Percentiles rank a stretch among this genome's conserved stretches.
Evolutionary conservation across 1,140 invertebrate species (phyloP).

Genomic region (Habropoda laboriosa): DNA sequence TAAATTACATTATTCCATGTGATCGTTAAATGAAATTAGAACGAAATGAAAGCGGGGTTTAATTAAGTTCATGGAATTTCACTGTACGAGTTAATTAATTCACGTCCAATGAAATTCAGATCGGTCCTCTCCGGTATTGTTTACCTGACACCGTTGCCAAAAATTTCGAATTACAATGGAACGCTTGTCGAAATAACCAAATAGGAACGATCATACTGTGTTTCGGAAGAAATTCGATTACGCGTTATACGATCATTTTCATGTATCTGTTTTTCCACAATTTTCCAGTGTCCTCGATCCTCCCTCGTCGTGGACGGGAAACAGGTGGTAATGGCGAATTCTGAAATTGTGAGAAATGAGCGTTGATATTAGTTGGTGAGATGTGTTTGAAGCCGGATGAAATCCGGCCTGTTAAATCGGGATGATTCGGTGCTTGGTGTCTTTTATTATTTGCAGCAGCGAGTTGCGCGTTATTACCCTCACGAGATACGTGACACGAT

Average conservation of each 20-base stretch:
- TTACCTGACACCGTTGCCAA: not conserved
- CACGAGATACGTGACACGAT: constrained; percentile 20
- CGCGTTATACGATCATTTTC: too few species aligned
- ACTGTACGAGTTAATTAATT: constrained; percentile 30
- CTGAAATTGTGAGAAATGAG: not conserved
- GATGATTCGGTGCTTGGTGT: not conserved
- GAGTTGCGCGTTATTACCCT: constrained; percentile 18
- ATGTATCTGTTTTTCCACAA: not conserved
- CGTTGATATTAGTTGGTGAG: not conserved
- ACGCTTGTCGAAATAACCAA: not conserved
- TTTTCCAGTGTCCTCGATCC: too few species aligned
- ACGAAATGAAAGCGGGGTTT: constrained; percentile 7
- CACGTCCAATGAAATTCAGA: constrained; percentile 1
- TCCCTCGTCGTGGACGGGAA: too few species aligned
- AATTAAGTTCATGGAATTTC: constrained; percentile 7
- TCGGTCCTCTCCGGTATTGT: not conserved
- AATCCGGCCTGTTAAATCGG: not conserved
- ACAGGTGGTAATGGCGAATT: not conserved
- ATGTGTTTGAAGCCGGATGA: not conserved
- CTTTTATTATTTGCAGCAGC: constrained; percentile 31
- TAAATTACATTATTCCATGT: constrained; percentile 1
- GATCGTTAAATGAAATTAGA: constrained; percentile 24
- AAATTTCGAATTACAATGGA: not conserved
- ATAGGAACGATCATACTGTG: too few species aligned
- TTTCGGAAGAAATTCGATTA: not conserved